Percentiles rank a stretch among this genome's conserved stretches.
phyloP scores from a whole-genome alignment of 2,797 vertebrate species.

The Anguilla marmorata region DNA sequence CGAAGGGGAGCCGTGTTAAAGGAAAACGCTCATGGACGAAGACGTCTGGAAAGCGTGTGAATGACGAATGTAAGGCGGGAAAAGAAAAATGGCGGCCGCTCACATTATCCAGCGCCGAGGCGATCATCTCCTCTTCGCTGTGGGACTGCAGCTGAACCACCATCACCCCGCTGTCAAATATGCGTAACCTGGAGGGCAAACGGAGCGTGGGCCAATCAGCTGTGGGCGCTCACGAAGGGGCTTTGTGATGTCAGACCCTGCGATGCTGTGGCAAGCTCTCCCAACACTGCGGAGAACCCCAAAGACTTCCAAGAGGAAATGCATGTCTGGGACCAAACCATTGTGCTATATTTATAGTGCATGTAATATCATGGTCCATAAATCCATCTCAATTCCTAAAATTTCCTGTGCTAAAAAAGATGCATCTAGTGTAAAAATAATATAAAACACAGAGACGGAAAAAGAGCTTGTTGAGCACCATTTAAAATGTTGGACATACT shows the following conservation, averaged over 20 bases:
- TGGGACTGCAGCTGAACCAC: slow-evolving; percentile 98
- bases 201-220: neutral
- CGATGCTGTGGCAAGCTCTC: neutral
- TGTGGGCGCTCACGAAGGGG: neutral
- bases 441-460: neutral
- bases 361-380: neutral
- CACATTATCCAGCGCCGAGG: slow-evolving; percentile 93
- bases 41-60: neutral
- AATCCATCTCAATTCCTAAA: neutral
- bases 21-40: neutral
- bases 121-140: slow-evolving; percentile 97
- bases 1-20: neutral
- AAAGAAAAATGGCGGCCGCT: slow-evolving; percentile 44
- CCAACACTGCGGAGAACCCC: neutral
- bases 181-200: slow-evolving; percentile 76
- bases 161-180: slow-evolving; percentile 99
- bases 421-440: neutral
- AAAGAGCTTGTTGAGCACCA: neutral
- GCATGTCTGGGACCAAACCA: neutral
- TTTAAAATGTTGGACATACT: neutral
- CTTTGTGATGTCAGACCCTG: neutral
- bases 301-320: neutral
- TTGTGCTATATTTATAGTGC: neutral
- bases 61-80: neutral
- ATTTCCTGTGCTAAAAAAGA: neutral